Percentiles rank a stretch among this genome's conserved stretches.
These are phyloP conservation scores for Phaethon lepturus DNA, from an alignment of 2,113 vertebrate genomes.

Conservation along the genomic window DNA sequence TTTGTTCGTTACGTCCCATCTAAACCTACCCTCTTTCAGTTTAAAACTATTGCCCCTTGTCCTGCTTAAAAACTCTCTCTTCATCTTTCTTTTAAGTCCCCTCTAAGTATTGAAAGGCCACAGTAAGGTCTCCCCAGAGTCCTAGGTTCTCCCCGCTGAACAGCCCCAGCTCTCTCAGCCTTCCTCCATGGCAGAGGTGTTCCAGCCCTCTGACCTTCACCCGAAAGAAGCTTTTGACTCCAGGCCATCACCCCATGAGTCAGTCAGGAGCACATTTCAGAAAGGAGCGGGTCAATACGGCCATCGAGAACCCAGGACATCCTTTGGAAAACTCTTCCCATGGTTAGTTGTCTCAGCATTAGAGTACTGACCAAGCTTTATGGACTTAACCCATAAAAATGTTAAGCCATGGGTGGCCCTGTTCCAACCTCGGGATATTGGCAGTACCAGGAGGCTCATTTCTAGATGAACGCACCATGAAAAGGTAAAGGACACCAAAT, in stretches of 20 bases:
- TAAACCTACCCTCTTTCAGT: not conserved
- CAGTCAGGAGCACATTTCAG: not conserved
- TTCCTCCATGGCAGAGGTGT: not conserved
- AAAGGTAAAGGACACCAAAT: not conserved
- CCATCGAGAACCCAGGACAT: not conserved
- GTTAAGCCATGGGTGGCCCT: not conserved
- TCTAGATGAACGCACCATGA: not conserved
- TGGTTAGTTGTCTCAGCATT: not conserved
- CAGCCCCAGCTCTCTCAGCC: not conserved
- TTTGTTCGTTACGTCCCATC: not conserved
- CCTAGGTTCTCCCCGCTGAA: not conserved
- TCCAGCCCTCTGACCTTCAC: not conserved
- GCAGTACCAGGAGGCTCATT: not conserved
- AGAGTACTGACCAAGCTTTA: not conserved
- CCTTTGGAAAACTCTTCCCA: not conserved
- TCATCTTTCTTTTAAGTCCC: not conserved
- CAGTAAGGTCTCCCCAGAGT: not conserved
- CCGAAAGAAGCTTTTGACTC: not conserved
- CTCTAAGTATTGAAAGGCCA: too few species aligned
- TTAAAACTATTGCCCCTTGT: fast-evolving
- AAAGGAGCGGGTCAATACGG: fast-evolving
- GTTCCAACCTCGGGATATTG: not conserved
- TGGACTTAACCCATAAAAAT: not conserved
- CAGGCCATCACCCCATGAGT: not conserved
- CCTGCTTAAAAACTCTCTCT: not conserved